Evolutionary conservation across 2,797 vertebrate species (phyloP).

Genomic region (Phalloptychus januarius): DNA sequence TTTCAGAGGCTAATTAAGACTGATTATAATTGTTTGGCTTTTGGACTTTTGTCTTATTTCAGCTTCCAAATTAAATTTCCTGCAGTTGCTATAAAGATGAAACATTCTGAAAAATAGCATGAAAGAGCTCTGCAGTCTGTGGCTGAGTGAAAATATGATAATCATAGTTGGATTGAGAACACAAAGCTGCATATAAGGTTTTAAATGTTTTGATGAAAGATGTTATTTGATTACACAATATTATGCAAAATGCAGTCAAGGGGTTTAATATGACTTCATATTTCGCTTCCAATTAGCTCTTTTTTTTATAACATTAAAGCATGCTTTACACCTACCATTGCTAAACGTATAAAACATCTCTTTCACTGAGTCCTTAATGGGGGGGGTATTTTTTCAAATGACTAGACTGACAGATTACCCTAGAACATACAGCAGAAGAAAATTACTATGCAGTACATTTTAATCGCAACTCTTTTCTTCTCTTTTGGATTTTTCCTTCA

Average conservation of each 20-base stretch:
- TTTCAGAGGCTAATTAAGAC: background rate
- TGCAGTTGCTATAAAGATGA: background rate
- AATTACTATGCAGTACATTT: background rate
- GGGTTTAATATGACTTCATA: background rate
- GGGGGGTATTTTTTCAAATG: background rate
- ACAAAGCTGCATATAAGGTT: background rate
- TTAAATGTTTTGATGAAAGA: background rate
- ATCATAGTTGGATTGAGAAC: background rate
- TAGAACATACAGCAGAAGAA: background rate
- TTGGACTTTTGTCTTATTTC: background rate
- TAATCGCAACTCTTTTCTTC: background rate
- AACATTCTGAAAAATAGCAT: background rate
- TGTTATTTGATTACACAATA: background rate
- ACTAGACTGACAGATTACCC: background rate
- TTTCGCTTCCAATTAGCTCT: background rate
- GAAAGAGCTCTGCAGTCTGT: background rate
- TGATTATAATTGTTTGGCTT: background rate
- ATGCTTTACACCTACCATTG: background rate
- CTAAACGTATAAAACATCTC: background rate
- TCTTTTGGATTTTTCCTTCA: background rate
- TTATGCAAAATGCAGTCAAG: background rate
- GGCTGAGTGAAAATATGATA: background rate
- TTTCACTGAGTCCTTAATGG: background rate
- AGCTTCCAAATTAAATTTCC: background rate
- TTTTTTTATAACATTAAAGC: background rate